These are phyloP conservation scores for Trachelus tabidus DNA, from an alignment of 2,888 invertebrate species.

Conservation along the genomic window DNA sequence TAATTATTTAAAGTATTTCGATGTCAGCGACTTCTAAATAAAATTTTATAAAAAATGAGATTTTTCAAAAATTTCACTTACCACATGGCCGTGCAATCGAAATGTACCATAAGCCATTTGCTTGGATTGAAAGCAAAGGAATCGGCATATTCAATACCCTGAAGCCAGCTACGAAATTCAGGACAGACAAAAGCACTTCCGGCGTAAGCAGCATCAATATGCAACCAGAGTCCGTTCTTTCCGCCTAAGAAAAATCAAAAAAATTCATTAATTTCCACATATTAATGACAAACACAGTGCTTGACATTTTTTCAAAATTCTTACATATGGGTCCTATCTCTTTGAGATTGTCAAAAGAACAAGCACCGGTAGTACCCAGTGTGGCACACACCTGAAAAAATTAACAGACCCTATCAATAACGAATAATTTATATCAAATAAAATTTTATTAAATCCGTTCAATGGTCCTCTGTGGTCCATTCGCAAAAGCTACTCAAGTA, in stretches of 20 bases:
- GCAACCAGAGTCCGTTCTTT: slow-evolving; percentile 91
- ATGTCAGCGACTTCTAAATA: neutral
- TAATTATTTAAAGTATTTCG: neutral
- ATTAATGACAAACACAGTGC: neutral
- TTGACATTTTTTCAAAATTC: slow-evolving; percentile 34
- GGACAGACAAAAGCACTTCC: slow-evolving; percentile 97
- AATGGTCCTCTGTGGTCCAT: neutral
- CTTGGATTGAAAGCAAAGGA: slow-evolving; percentile 99
- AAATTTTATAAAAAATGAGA: neutral
- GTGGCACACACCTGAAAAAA: slow-evolving; percentile 87
- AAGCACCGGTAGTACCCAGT: slow-evolving; percentile 96
- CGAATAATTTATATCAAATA: neutral
- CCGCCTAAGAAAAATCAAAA: slow-evolving; percentile 67
- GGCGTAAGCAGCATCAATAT: slow-evolving; percentile 98
- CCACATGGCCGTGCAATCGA: slow-evolving; percentile 99
- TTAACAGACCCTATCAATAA: neutral
- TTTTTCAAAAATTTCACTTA: slow-evolving; percentile 64
- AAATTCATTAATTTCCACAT: neutral
- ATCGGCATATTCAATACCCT: slow-evolving; percentile 91
- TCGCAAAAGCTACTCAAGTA: neutral
- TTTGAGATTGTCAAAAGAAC: slow-evolving; percentile 92
- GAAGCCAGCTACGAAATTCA: slow-evolving; percentile 90
- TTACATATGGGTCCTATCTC: slow-evolving; percentile 72
- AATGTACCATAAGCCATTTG: slow-evolving; percentile 99
- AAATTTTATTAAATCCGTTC: neutral